Conservation (phyloP, 2,113 vertebrate species). For the Ctenodactylus gundi region DNA sequence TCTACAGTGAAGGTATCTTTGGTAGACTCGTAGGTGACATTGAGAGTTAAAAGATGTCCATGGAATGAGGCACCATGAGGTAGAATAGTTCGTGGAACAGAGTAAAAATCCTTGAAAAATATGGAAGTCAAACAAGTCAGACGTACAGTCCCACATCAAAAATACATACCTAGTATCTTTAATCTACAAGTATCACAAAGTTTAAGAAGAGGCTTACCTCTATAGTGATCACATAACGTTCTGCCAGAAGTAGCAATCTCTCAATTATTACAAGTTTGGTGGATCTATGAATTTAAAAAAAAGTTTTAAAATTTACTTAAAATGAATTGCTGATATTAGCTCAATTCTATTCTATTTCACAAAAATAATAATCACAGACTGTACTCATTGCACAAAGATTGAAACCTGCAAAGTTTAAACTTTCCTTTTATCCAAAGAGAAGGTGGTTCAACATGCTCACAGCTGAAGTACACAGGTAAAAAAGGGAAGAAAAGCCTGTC, state of each 20-base stretch:
- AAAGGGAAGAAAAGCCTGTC: background rate
- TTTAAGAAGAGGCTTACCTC: slow-evolving; percentile 86
- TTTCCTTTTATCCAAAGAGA: background rate
- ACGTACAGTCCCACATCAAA: background rate
- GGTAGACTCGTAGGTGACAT: slow-evolving; percentile 97
- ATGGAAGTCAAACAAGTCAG: slow-evolving; percentile 26
- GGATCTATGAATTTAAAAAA: slow-evolving; percentile 86
- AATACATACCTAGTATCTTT: background rate
- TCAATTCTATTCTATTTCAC: background rate
- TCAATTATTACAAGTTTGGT: slow-evolving; percentile 99
- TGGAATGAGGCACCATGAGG: slow-evolving; percentile 99
- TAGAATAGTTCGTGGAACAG: slow-evolving; percentile 99
- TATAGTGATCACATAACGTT: slow-evolving; percentile 98
- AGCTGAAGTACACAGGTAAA: background rate
- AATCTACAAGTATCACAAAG: background rate
- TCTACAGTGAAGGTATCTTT: slow-evolving; percentile 98
- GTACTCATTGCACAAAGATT: background rate
- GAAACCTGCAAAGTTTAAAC: slow-evolving; percentile 3
- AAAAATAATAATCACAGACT: background rate
- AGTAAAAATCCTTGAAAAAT: slow-evolving; percentile 93
- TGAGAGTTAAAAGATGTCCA: slow-evolving; percentile 96
- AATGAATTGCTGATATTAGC: slow-evolving; percentile 22
- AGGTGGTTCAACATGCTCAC: background rate
- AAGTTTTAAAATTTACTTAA: slow-evolving; percentile 32
- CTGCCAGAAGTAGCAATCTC: slow-evolving; percentile 95